These are phyloP conservation scores for Scaptodrosophila latifasciaeformis DNA, from an alignment of 2,888 invertebrate species.

Conservation along the genomic window DNA sequence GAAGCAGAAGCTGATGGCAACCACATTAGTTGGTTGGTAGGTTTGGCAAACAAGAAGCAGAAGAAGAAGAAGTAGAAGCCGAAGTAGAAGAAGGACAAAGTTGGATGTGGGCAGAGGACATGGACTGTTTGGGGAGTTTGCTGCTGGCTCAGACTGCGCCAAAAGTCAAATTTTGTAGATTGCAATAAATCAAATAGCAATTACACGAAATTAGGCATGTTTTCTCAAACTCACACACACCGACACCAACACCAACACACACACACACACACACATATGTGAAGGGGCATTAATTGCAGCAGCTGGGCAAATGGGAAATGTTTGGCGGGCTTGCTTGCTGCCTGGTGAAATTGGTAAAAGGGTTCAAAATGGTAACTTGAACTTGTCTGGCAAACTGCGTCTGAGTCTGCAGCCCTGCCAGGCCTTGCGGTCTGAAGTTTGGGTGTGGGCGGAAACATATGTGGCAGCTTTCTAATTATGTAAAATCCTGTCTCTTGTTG, in stretches of 20 bases:
- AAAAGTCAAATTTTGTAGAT: slow-evolving; percentile 72
- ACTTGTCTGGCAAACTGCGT: slow-evolving; percentile 49
- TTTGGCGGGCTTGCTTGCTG: slow-evolving; percentile 37
- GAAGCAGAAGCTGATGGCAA: no score
- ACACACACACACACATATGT: slow-evolving; percentile 16
- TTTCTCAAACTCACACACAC: slow-evolving; percentile 62
- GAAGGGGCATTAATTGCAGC: slow-evolving; percentile 62
- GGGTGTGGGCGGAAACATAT: slow-evolving; percentile 52
- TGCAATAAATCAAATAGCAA: slow-evolving; percentile 74
- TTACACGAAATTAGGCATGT: slow-evolving; percentile 74
- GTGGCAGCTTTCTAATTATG: slow-evolving; percentile 66
- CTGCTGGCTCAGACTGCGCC: slow-evolving; percentile 66
- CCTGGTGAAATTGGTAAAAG: slow-evolving; percentile 63
- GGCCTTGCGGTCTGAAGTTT: not conserved
- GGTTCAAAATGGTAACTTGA: slow-evolving; percentile 65
- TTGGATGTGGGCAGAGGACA: no score
- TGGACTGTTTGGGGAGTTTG: no score
- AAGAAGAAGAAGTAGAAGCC: not conserved
- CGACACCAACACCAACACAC: slow-evolving; percentile 9
- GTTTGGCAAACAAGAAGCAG: slow-evolving; percentile 6
- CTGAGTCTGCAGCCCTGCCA: slow-evolving; percentile 20
- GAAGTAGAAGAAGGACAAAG: no score
- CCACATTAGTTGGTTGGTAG: no score
- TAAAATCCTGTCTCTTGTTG: slow-evolving; percentile 41
- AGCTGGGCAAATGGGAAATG: slow-evolving; percentile 55